Evolutionary conservation across 1,140 invertebrate genomes (phyloP).

Genomic region (Euwallacea fornicatus): DNA sequence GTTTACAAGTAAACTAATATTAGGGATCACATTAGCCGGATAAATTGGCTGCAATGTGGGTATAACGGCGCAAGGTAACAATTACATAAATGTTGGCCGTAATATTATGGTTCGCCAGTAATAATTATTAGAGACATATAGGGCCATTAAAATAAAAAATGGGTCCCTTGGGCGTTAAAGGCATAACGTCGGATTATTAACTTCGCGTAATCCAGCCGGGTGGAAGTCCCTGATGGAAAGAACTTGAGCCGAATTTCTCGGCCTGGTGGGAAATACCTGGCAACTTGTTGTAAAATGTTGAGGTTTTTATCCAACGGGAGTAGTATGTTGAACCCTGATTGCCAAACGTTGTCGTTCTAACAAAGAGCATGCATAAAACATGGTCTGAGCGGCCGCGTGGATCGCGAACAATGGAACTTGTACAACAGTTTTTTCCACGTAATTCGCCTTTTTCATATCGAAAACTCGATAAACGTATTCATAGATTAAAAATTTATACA

Average conservation of each 20-base stretch:
- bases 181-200: constrained; percentile 16
- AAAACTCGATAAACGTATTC: constrained; percentile 21
- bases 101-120: constrained; percentile 2
- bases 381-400: background rate
- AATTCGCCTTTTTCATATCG: background rate
- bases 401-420: background rate
- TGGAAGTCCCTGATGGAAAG: constrained; percentile 10
- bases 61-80: constrained; percentile 13
- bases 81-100: constrained; percentile 9
- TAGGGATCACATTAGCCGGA: background rate
- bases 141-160: constrained; percentile 25
- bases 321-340: no score
- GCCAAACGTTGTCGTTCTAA: background rate
- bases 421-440: background rate
- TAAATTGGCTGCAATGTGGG: background rate
- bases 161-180: constrained; percentile 5
- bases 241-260: constrained; percentile 10
- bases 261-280: background rate
- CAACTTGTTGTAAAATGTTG: constrained; percentile 6
- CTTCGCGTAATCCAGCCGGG: constrained; percentile 8
- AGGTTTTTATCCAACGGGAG: background rate
- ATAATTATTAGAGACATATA: constrained; percentile 23
- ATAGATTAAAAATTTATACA: constrained; percentile 27
- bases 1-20: background rate
- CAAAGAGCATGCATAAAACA: constrained; percentile 1